Base-by-base conservation (phyloP, 2,797 vertebrate species). In the Botia kubotai region DNA sequence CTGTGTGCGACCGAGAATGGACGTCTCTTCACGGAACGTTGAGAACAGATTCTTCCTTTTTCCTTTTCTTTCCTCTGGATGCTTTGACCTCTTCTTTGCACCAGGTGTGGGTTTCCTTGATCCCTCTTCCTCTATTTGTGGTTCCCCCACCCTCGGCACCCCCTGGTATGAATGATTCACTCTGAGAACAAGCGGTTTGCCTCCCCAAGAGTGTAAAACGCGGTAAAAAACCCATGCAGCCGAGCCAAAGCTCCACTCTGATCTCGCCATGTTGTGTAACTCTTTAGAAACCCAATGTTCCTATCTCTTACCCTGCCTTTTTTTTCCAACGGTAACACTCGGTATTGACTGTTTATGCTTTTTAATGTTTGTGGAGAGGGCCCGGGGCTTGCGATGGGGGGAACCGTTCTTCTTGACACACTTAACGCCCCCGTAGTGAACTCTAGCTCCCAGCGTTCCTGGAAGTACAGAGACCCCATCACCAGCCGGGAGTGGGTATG, bases 301-400 rank as follows among this genome's bases (percentile, higher is more conserved):
- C 91, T 91, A 80, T 73, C 88, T 86, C 85, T 90, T 91, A 90
- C 89, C 85, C 65, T 69, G 62, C 60, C 67, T 85, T 74, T 92
- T 88, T 90, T 89, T 92, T 91, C 89, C 90, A 90, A 87, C 91
- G 93, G 92, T 94, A 93, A 92, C 91, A 92, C 93, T 92, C 91
- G 88, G 92, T 95, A 95, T 95, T 92, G 94, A 95, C 94, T 94
- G 93, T 92, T 94, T 94, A 91, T 93, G 93, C 92, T 93, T 94
- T 94, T 94, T 93, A 94, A 94, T 94, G 93, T 93, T 94, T 80
- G 88, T 88, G 89, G 91, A 94, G 89, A 92, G 88, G 92, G 93
- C 94, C 94, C 88, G 90, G 88, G 94, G 94, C 94, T 92, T 91
- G 91, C 90, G 90, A 91, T 93, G 81, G 80, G 92, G 92, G 88